Percentiles rank a stretch among this genome's conserved stretches.
Evolutionary conservation across 2,888 invertebrate species (phyloP).

Genomic region (Chorisops tibialis): DNA sequence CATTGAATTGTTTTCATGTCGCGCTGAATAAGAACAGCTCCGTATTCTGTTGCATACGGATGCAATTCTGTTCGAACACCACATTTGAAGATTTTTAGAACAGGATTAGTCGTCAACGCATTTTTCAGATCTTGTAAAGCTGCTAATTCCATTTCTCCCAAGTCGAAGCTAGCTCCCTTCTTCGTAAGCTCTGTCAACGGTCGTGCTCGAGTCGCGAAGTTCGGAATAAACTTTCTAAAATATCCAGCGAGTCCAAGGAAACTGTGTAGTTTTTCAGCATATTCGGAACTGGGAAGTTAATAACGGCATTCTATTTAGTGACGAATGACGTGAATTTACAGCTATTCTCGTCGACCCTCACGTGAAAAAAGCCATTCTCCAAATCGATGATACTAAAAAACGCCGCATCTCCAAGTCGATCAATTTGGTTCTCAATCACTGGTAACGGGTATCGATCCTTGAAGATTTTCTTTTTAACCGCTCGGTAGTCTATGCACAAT

Average conservation of each 20-base stretch:
- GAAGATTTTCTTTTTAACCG: no score
- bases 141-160: background rate
- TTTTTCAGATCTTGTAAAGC: background rate
- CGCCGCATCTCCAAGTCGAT: background rate
- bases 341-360: no score
- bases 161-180: no score
- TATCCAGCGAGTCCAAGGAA: no score
- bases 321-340: background rate
- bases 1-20: conserved; percentile 21
- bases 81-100: background rate
- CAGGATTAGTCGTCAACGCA: background rate
- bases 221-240: no score
- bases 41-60: background rate
- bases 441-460: no score
- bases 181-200: background rate
- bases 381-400: conserved; percentile 7
- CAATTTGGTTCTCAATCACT: no score
- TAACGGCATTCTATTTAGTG: background rate
- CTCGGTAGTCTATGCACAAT: conserved; percentile 7
- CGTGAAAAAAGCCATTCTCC: conserved; percentile 3
- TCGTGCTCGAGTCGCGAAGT: background rate
- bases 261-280: background rate
- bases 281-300: background rate
- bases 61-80: background rate
- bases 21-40: background rate